Conservation (phyloP, 2,113 vertebrate species). For the Melanerpes formicivorus region DNA sequence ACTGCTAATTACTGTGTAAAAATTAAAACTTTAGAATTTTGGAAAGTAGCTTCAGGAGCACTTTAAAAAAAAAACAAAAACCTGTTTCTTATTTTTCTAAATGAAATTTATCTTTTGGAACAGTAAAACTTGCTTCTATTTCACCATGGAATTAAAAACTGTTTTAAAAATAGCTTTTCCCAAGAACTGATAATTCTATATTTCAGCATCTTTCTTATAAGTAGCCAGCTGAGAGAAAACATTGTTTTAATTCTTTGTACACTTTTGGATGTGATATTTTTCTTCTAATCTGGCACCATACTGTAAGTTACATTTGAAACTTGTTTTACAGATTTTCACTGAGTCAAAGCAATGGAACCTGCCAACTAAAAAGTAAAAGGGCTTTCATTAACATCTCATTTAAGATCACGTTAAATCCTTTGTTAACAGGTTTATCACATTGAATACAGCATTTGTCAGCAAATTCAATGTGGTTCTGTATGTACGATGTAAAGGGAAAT, state of each 20-base stretch:
- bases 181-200: constrained; percentile 13
- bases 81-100: background rate
- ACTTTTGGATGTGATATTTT: constrained; percentile 18
- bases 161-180: background rate
- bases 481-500: constrained; percentile 14
- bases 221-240: background rate
- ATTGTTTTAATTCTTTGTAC: constrained; percentile 18
- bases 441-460: constrained; percentile 17
- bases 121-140: background rate
- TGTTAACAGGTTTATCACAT: constrained; percentile 7
- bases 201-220: constrained; percentile 11
- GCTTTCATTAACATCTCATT: background rate
- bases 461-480: constrained; percentile 8
- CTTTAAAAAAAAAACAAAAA: background rate
- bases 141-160: background rate
- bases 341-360: constrained; percentile 33
- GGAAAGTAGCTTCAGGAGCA: background rate
- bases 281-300: background rate
- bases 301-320: constrained; percentile 21
- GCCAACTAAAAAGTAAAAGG: background rate
- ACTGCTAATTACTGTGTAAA: background rate
- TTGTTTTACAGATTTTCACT: background rate
- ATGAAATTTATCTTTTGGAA: background rate
- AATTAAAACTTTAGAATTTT: background rate
- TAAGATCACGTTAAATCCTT: background rate